These are phyloP conservation scores for Embiotoca jacksoni DNA, from an alignment of 2,113 vertebrate genomes.

Conservation along the genomic window DNA sequence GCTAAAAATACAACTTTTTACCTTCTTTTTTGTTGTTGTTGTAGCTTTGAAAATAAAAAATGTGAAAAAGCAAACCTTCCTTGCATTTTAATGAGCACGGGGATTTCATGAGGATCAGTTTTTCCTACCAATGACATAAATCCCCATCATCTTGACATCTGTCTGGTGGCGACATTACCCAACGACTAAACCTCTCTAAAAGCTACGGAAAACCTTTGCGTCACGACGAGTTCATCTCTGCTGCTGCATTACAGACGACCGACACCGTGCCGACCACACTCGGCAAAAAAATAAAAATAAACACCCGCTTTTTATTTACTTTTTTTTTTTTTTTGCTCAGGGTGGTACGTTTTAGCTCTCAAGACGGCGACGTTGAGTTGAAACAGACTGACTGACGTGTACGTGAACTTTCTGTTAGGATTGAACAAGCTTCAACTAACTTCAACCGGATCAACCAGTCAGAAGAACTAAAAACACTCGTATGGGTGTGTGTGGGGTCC, in stretches of 20 bases:
- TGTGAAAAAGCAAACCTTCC: conserved; percentile 8
- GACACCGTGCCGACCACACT: not conserved
- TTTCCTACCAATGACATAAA: conserved; percentile 47
- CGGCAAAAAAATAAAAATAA: not conserved
- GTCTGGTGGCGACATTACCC: conserved; percentile 45
- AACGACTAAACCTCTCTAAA: conserved; percentile 53
- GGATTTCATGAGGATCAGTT: conserved; percentile 32
- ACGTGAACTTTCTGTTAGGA: not conserved
- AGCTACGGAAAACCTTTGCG: conserved; percentile 42
- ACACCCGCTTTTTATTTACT: not conserved
- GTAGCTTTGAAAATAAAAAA: conserved; percentile 1
- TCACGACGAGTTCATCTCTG: conserved; percentile 39
- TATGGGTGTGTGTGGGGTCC: not conserved
- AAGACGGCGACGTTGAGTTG: not conserved
- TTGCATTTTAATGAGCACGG: not conserved
- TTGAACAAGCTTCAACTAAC: not conserved
- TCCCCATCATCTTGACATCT: conserved; percentile 41
- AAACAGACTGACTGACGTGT: not conserved
- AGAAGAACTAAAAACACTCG: not conserved
- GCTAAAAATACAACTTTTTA: no score
- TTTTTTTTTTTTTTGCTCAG: not conserved
- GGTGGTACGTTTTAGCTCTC: not conserved
- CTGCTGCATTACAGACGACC: conserved; percentile 7
- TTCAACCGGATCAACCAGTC: not conserved
- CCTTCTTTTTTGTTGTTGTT: no score